Conservation (phyloP, 2,113 vertebrate genomes). For the Pygoscelis adeliae region DNA sequence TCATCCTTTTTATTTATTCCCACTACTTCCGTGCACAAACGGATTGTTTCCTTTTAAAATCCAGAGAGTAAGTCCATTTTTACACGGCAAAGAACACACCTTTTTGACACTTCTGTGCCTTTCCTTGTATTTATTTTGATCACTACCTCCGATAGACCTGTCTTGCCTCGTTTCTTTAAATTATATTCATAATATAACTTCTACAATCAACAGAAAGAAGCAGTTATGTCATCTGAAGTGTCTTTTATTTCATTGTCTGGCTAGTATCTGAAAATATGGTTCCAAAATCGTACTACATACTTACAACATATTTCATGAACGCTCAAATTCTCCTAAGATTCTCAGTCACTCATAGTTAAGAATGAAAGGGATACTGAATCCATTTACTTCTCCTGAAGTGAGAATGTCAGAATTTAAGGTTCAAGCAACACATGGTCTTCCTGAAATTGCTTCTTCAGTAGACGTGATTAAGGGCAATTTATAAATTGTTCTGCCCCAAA, state of each 20-base stretch:
- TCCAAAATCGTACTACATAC: not conserved
- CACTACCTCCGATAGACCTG: not conserved
- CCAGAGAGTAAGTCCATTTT: not conserved
- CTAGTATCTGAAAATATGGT: not conserved
- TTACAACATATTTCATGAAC: not conserved
- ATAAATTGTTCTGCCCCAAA: not conserved
- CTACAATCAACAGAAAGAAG: not conserved
- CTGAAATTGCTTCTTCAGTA: not conserved
- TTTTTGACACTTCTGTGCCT: not conserved
- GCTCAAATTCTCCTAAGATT: not conserved
- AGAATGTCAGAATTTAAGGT: not conserved
- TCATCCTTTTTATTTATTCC: not conserved
- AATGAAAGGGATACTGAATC: not conserved
- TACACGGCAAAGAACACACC: not conserved
- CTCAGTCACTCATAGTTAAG: not conserved
- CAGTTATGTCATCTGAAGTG: not conserved
- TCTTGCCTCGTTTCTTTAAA: not conserved
- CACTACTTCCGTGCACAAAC: not conserved
- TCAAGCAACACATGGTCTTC: not conserved
- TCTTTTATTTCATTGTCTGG: not conserved
- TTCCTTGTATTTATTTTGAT: not conserved
- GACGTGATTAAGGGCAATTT: not conserved
- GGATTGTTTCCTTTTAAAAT: not conserved
- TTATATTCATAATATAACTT: not conserved
- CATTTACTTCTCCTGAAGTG: not conserved